Evolutionary conservation across 2,113 vertebrate genomes (phyloP).

Genomic region (Myocastor coypus): DNA sequence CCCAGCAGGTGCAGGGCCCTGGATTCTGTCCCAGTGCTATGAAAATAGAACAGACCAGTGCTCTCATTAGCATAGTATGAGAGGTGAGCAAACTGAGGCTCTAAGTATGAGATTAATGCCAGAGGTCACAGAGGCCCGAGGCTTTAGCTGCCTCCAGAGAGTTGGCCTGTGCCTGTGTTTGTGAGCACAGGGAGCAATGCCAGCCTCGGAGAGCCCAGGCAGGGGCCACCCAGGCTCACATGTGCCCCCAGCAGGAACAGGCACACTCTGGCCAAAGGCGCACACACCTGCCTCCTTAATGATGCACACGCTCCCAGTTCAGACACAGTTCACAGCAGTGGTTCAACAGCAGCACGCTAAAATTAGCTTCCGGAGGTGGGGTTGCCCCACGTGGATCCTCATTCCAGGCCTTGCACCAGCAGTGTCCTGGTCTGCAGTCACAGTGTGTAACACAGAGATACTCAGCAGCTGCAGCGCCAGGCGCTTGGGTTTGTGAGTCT

Average conservation of each 20-base stretch:
- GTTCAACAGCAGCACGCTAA: conserved; percentile 75
- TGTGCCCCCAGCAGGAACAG: neutral
- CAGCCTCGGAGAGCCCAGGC: fast-evolving
- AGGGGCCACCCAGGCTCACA: neutral
- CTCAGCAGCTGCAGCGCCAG: fast-evolving
- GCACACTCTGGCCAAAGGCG: neutral
- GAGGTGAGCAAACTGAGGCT: neutral
- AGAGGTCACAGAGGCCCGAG: neutral
- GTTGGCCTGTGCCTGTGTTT: neutral
- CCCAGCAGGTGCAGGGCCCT: neutral
- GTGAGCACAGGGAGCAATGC: fast-evolving
- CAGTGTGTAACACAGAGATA: neutral
- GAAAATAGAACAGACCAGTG: no score
- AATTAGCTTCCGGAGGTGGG: conserved; percentile 67
- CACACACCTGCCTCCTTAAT: conserved; percentile 49
- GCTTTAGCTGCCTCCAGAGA: neutral
- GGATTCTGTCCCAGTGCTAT: neutral
- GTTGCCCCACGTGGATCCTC: neutral
- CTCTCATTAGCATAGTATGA: neutral
- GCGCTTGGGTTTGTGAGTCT: neutral
- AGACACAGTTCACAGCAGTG: conserved; percentile 61
- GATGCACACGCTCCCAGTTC: conserved; percentile 44
- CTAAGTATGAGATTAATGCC: neutral
- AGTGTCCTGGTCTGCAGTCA: neutral
- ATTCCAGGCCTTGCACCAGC: neutral